A percentile compares a stretch with the other conserved stretches of the same genome.
Conservation (phyloP, 2,797 vertebrate species). For the Dermochelys coriacea region DNA sequence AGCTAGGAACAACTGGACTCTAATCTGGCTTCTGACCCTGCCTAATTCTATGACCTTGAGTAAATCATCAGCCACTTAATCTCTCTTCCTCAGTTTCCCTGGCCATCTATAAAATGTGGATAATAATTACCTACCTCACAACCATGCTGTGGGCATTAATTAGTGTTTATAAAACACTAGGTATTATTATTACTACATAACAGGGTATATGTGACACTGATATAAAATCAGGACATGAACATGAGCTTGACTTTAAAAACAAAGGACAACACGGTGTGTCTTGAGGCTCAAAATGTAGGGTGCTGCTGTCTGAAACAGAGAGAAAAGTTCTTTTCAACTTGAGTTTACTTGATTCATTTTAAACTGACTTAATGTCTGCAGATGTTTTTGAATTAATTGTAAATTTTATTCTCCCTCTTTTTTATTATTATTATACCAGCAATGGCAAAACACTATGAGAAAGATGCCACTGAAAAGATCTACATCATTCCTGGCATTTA, state of each 20-base stretch:
- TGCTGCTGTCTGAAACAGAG: neutral
- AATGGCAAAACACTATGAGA: neutral
- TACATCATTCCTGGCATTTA: neutral
- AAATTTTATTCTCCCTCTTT: constrained; percentile 18
- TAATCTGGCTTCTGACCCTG: neutral
- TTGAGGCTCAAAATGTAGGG: rapidly evolving
- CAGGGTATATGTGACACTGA: neutral
- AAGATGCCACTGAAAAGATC: constrained; percentile 5
- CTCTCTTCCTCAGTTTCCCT: neutral
- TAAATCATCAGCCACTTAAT: too few relatives aligned
- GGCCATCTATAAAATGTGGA: neutral
- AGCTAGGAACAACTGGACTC: neutral
- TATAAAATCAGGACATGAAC: neutral
- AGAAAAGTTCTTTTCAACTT: neutral
- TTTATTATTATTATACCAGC: constrained; percentile 22
- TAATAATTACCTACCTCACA: neutral
- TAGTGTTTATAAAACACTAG: neutral
- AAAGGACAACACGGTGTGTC: rapidly evolving
- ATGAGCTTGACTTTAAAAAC: neutral
- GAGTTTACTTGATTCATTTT: constrained; percentile 18
- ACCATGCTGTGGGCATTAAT: neutral
- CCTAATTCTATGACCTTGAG: neutral
- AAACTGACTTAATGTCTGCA: constrained; percentile 34
- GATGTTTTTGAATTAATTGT: neutral
- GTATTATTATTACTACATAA: neutral